A percentile compares a stretch with the other conserved stretches of the same genome.
Evolutionary conservation across 92 coral and sea anemone species (phyloP).

Genomic region (Hydrozoanthus gracilis): DNA sequence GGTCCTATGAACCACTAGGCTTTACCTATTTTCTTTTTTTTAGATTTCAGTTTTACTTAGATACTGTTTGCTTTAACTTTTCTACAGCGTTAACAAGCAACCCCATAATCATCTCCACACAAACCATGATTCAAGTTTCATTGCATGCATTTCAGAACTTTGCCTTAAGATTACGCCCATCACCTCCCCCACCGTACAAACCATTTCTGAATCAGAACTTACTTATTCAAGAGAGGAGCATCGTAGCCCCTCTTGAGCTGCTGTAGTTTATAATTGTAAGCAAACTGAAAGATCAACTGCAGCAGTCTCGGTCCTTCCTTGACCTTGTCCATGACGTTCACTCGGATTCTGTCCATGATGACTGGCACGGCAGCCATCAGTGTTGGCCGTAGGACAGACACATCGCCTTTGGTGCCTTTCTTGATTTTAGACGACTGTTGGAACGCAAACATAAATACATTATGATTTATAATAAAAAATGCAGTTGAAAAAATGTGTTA

Average conservation of each 20-base stretch:
- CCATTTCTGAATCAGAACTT: neutral
- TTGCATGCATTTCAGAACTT: too few species aligned
- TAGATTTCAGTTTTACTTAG: too few species aligned
- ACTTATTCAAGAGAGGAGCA: constrained; percentile 95
- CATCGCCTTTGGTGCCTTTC: constrained; percentile 96
- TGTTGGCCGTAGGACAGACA: constrained; percentile 89
- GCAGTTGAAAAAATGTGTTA: too few species aligned
- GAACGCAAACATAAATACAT: neutral
- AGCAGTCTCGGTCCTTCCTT: constrained; percentile 92
- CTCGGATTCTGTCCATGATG: constrained; percentile 96
- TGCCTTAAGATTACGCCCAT: too few species aligned
- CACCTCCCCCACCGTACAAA: too few species aligned
- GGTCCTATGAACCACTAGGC: too few species aligned
- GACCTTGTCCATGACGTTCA: constrained; percentile 94
- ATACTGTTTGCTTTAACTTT: too few species aligned
- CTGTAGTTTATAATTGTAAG: constrained; percentile 92
- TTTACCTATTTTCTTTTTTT: too few species aligned
- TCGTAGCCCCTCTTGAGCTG: constrained; percentile 94
- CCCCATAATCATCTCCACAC: too few species aligned
- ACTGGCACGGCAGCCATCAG: constrained; percentile 98
- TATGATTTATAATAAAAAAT: too few species aligned
- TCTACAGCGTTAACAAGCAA: too few species aligned
- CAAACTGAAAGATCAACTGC: constrained; percentile 88
- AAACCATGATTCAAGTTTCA: too few species aligned
- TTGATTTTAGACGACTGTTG: constrained; percentile 92